phyloP scores from a whole-genome alignment of 2,797 vertebrate species.

The Sarcoramphus papa region DNA sequence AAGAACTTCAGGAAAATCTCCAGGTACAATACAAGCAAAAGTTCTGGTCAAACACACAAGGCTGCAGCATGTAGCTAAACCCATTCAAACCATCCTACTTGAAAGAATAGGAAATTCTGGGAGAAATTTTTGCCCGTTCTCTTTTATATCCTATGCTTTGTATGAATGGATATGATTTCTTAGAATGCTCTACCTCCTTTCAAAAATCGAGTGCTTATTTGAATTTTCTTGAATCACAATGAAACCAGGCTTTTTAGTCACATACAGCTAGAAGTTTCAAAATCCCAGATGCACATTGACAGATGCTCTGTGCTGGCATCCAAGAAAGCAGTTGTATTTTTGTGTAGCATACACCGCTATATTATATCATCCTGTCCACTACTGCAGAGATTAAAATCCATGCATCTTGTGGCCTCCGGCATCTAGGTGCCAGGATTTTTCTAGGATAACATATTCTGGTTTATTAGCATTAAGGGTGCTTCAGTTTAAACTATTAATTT shows the following conservation, averaged over 20 bases:
- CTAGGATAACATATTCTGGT: not conserved
- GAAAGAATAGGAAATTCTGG: not conserved
- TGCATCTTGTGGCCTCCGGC: not conserved
- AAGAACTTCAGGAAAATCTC: conserved; percentile 83
- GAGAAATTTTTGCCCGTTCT: not conserved
- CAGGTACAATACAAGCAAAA: conserved; percentile 73
- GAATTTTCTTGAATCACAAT: not conserved
- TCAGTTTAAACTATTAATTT: not conserved
- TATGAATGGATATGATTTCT: not conserved
- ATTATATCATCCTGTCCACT: not conserved
- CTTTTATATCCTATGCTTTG: not conserved
- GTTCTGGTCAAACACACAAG: not conserved
- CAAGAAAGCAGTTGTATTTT: not conserved
- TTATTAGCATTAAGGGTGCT: not conserved
- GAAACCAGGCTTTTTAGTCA: not conserved
- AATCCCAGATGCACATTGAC: not conserved
- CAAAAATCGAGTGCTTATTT: not conserved
- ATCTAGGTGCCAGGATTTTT: not conserved
- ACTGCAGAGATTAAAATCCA: not conserved
- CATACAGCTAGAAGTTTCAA: not conserved
- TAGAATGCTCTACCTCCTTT: not conserved
- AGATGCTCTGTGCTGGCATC: not conserved
- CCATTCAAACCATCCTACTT: not conserved
- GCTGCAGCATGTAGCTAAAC: not conserved
- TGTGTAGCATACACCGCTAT: not conserved